These are phyloP conservation scores for Galbula dea DNA, from an alignment of 2,113 vertebrate species.

Conservation along the genomic window DNA sequence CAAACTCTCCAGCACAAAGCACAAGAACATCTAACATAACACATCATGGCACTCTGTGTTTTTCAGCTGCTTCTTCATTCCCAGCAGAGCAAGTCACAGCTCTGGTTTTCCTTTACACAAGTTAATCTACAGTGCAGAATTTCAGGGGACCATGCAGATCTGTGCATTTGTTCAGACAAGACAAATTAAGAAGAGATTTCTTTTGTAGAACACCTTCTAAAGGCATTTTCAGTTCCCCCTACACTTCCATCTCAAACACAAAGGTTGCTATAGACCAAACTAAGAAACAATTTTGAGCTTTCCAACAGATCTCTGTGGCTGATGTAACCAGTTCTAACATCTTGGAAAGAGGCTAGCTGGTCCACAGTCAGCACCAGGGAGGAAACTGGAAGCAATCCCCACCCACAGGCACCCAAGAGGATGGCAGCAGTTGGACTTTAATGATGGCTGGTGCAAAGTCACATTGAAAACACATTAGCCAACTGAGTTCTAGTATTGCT, in stretches of 20 bases:
- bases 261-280: neutral
- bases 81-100: neutral
- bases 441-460: neutral
- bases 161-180: neutral
- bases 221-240: neutral
- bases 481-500: neutral
- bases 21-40: neutral
- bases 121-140: neutral
- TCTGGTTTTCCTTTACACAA: neutral
- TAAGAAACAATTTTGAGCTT: neutral
- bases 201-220: neutral
- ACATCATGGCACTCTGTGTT: neutral
- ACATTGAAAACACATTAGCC: neutral
- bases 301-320: neutral
- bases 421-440: fast-evolving
- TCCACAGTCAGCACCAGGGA: neutral
- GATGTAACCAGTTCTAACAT: neutral
- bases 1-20: neutral
- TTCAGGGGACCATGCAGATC: neutral
- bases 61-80: neutral
- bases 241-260: neutral
- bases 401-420: neutral
- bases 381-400: neutral
- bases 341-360: neutral
- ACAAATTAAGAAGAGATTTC: neutral